Percentiles rank a stretch among this genome's conserved stretches.
Conservation (phyloP, 2,797 vertebrate species). For the Pangasius sanitwongsei region DNA sequence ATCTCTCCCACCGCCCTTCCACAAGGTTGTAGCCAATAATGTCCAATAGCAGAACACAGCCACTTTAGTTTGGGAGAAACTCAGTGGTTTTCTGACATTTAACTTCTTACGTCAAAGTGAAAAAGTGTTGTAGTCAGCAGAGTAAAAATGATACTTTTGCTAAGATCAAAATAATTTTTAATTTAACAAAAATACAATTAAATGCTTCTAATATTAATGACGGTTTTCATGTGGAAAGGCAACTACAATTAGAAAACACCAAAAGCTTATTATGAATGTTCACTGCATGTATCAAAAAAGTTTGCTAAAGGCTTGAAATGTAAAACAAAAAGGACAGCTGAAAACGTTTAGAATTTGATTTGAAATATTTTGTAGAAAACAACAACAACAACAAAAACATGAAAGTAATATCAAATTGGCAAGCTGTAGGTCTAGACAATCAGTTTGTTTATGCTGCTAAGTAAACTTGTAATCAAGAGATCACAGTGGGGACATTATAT, state of each 20-base stretch:
- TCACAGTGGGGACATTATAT: background rate
- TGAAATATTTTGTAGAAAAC: background rate
- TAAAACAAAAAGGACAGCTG: background rate
- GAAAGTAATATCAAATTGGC: background rate
- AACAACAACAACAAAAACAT: background rate
- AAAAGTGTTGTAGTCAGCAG: background rate
- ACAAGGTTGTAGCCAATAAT: background rate
- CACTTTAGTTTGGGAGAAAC: background rate
- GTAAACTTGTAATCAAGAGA: background rate
- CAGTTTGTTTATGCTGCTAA: background rate
- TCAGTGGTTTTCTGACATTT: background rate
- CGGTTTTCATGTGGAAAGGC: background rate
- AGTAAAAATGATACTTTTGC: background rate
- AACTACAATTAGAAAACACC: background rate
- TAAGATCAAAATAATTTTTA: background rate
- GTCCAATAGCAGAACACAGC: background rate
- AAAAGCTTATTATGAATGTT: background rate
- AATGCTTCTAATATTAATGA: background rate
- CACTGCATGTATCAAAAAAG: background rate
- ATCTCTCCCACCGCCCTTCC: background rate
- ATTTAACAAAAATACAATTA: background rate
- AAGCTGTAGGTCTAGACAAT: background rate
- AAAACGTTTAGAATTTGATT: background rate
- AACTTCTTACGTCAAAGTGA: background rate
- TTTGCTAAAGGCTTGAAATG: background rate